Evolutionary conservation across 2,797 vertebrate species (phyloP).

Genomic region (Hylomyscus alleni): DNA sequence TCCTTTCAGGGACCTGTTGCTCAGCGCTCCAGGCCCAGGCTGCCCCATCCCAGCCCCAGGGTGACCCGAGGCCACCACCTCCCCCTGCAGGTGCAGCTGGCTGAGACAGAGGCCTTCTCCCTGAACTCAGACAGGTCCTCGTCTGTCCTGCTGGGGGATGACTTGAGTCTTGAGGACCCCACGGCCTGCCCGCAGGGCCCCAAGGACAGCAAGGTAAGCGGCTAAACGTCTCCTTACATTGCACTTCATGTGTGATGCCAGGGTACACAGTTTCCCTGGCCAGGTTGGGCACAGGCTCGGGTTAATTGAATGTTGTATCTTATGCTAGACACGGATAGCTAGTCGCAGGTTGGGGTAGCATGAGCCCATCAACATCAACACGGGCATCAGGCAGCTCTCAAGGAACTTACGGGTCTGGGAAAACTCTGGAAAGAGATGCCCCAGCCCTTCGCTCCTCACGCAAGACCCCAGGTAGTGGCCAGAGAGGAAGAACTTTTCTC

Average conservation of each 20-base stretch:
- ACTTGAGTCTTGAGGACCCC: slow-evolving; percentile 94
- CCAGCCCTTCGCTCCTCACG: no score
- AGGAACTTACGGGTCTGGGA: neutral
- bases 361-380: neutral
- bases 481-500: neutral
- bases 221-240: neutral
- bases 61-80: slow-evolving; percentile 59
- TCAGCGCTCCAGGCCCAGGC: neutral
- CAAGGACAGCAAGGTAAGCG: slow-evolving; percentile 91
- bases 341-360: neutral
- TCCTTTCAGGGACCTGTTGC: neutral
- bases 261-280: neutral
- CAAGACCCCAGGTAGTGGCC: neutral
- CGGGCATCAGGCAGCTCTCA: neutral
- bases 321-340: neutral
- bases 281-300: neutral
- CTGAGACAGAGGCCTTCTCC: slow-evolving; percentile 97
- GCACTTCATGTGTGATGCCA: neutral
- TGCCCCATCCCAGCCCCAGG: slow-evolving; percentile 49
- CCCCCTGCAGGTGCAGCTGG: slow-evolving; percentile 95
- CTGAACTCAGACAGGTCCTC: slow-evolving; percentile 98
- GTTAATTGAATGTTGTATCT: neutral
- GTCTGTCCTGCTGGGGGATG: slow-evolving; percentile 95
- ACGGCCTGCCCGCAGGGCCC: slow-evolving; percentile 91
- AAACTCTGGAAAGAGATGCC: neutral